Evolutionary conservation across 2,113 vertebrate genomes (phyloP).

Genomic region (Silurus meridionalis): DNA sequence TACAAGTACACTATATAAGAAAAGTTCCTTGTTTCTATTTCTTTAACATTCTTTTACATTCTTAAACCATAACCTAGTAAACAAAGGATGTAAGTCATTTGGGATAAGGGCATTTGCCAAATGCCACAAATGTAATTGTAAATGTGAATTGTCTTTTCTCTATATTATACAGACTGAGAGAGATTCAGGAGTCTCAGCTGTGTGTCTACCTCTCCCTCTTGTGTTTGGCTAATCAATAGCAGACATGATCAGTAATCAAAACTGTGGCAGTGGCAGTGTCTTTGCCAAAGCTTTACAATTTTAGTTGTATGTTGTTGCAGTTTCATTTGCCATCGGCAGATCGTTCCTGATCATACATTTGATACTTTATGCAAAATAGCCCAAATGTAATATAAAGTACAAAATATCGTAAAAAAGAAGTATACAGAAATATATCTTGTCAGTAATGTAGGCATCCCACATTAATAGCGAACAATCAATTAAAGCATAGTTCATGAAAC

Average conservation of each 20-base stretch:
- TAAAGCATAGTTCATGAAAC: neutral
- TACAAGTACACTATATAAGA: neutral
- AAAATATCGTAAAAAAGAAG: too few relatives aligned
- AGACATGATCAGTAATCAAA: conserved; percentile 74
- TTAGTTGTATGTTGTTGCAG: neutral
- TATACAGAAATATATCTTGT: neutral
- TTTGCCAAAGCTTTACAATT: neutral
- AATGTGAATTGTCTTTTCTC: neutral
- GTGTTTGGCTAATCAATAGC: conserved; percentile 80
- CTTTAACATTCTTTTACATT: too few relatives aligned
- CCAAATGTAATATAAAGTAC: neutral
- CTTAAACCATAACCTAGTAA: neutral
- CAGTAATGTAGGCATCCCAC: neutral
- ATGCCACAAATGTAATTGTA: neutral
- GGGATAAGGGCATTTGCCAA: neutral
- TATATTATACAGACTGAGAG: conserved; percentile 37
- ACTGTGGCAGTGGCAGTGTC: conserved; percentile 59
- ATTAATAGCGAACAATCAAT: neutral
- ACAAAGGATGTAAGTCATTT: neutral
- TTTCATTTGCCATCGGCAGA: neutral
- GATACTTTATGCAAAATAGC: neutral
- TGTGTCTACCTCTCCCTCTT: conserved; percentile 60
- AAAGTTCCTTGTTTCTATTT: neutral
- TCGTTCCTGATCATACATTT: neutral
- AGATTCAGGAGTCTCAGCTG: conserved; percentile 38